These are phyloP conservation scores for Oasisia sp. DNA, from an alignment of 2,888 invertebrate species.

Conservation along the genomic window DNA sequence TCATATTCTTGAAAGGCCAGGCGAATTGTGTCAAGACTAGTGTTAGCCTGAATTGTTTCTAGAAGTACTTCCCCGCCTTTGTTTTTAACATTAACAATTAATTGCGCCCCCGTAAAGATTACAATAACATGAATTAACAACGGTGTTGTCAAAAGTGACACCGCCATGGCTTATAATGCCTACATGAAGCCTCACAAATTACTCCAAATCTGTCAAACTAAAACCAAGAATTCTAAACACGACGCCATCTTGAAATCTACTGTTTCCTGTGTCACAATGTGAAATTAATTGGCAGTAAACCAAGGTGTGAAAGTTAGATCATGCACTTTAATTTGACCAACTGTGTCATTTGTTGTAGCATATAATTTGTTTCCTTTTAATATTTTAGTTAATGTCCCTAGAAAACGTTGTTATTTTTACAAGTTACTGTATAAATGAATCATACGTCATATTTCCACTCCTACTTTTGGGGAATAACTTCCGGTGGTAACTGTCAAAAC, in stretches of 20 bases:
- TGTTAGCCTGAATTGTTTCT: slow-evolving; percentile 91
- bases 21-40: slow-evolving; percentile 87
- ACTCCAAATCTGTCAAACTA: neutral
- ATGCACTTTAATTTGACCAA: neutral
- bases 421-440: neutral
- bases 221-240: neutral
- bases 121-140: neutral
- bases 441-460: neutral
- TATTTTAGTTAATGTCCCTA: neutral
- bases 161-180: neutral
- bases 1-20: slow-evolving; percentile 91
- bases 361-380: neutral
- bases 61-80: slow-evolving; percentile 94
- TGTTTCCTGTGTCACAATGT: slow-evolving; percentile 2
- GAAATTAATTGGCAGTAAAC: neutral
- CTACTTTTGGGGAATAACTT: neutral
- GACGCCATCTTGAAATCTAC: neutral
- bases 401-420: neutral
- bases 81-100: slow-evolving; percentile 65
- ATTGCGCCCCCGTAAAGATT: slow-evolving; percentile 31
- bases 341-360: neutral
- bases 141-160: neutral
- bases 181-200: neutral
- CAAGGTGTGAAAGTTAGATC: neutral
- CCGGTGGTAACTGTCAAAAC: neutral